Conservation (phyloP, 2,797 vertebrate genomes). For the Basileuterus tristriatus region DNA sequence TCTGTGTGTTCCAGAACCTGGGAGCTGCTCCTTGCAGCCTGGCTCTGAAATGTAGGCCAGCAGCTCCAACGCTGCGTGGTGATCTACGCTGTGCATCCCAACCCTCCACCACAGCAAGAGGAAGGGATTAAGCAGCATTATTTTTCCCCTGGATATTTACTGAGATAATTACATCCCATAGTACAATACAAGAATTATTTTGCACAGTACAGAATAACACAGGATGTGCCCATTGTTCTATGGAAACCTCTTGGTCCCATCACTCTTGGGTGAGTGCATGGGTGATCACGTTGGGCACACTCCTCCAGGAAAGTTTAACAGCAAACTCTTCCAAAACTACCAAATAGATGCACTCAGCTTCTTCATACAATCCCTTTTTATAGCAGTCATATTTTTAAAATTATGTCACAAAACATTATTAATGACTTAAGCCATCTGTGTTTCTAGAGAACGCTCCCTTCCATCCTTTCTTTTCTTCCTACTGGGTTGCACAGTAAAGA, state of each 20-base stretch:
- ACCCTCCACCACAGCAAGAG: not conserved
- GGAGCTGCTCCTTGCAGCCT: not conserved
- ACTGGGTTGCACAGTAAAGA: not conserved
- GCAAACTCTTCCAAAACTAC: not conserved
- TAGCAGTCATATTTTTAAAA: not conserved
- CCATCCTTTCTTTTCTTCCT: not conserved
- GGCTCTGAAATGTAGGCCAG: not conserved
- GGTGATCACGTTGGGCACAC: not conserved
- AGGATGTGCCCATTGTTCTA: rapidly evolving
- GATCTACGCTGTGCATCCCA: not conserved
- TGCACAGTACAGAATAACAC: not conserved
- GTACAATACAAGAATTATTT: not conserved
- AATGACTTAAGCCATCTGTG: not conserved
- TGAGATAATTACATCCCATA: not conserved
- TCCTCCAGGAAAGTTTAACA: not conserved
- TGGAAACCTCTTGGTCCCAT: not conserved
- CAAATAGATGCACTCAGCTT: not conserved
- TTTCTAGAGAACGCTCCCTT: not conserved
- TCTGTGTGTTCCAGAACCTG: not conserved
- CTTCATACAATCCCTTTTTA: not conserved
- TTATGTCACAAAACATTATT: not conserved
- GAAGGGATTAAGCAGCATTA: not conserved
- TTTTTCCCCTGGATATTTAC: not conserved
- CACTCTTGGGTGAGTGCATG: not conserved
- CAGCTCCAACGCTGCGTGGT: not conserved